phyloP scores from a whole-genome alignment of 1,140 invertebrate genomes.

The Akabosia matsudoensis region DNA sequence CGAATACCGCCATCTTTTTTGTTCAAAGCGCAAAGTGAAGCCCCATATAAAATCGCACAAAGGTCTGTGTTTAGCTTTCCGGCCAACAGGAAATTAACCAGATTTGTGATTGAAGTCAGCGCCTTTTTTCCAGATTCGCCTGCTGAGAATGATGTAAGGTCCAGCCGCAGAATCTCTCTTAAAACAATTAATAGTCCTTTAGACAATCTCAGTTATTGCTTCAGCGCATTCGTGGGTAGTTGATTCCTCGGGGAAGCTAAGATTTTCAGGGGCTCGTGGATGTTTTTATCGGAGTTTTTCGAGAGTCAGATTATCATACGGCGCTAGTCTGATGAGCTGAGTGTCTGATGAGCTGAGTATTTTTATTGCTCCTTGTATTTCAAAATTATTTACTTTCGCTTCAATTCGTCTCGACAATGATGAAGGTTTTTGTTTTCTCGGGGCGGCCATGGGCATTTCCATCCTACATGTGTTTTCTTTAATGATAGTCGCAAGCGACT shows the following conservation, averaged over 20 bases:
- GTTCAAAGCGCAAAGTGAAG: constrained; percentile 8
- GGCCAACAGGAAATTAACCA: background rate
- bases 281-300: background rate
- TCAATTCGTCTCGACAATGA: too few species aligned
- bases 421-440: too few species aligned
- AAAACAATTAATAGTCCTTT: background rate
- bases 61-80: background rate
- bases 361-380: background rate
- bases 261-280: background rate
- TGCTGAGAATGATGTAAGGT: background rate
- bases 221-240: background rate
- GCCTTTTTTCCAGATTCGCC: background rate
- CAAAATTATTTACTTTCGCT: background rate
- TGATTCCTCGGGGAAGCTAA: background rate
- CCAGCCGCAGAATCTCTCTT: background rate
- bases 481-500: too few species aligned
- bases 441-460: too few species aligned
- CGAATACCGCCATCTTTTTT: constrained; percentile 26
- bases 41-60: background rate
- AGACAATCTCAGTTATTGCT: background rate
- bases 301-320: background rate
- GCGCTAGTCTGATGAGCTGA: too few species aligned
- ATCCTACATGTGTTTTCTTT: too few species aligned
- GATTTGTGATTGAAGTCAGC: background rate
- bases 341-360: background rate